Evolutionary conservation across 2,888 invertebrate species (phyloP), one percentile per base, ranked within the genome.

Genomic region (Andrena minutula): DNA sequence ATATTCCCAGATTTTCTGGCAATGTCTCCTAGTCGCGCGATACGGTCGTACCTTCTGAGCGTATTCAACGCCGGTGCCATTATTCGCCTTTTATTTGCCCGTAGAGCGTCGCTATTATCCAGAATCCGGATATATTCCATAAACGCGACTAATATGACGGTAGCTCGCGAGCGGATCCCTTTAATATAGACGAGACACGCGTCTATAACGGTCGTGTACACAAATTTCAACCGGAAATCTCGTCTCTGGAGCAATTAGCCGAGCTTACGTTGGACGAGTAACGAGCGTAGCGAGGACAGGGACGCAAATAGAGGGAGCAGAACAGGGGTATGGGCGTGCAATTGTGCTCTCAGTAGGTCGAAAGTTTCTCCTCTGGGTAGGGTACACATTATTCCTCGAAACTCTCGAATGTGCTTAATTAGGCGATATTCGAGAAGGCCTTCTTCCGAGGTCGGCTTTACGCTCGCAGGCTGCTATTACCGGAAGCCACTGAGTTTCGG

Each of bases 381-480:
- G 81, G 76, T 86, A 87, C 75, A 88, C 86, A 85, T 89, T 90
- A 89, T 85, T 87, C 84, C 80, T 86, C 84, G 86, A 86, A 91
- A 91, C 89, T 91, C 88, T 88, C 89, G 89, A 92, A 90, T 90
- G 89, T 90, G 90, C 90, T 92, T 91, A 93, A 93, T 93, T 93
- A 92, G 90, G 85, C 89, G 90, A 92, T 92, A 92, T 91, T 90
- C 87, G 90, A 91, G 90, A 85, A 87, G 83, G 73, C 72, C 51
- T 73, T 73, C 73, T 75, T 51, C 66, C 41, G 58, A 71, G 78
- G 76, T 79, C 82, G 85, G 88, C 84, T 90, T 88, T 88, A 86
- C 84, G 82, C 82, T 87, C 69, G 81, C 87, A 86, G 87, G 87
- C 86, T 79, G 85, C 90, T 89, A 90, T 89, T 91, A 90, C 83